Evolutionary conservation across 2,797 vertebrate genomes (phyloP).

Genomic region (Philypnodon macrostomus): DNA sequence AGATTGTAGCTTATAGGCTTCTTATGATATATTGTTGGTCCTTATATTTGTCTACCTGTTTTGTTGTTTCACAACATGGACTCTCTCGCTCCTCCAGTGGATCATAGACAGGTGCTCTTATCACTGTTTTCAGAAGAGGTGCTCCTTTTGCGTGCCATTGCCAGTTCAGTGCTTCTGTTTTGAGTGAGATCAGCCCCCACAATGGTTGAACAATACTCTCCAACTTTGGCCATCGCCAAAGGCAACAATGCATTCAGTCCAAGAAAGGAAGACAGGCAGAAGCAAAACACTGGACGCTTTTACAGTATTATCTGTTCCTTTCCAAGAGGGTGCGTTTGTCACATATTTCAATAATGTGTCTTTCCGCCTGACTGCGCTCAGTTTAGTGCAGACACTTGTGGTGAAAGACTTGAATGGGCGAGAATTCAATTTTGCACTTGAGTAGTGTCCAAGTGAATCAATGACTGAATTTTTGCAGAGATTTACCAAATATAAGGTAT

Average conservation of each 20-base stretch:
- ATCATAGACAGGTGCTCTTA: conserved; percentile 36
- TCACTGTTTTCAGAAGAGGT: conserved; percentile 48
- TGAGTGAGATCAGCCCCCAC: conserved; percentile 56
- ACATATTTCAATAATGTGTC: conserved; percentile 66
- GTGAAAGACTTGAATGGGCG: conserved; percentile 50
- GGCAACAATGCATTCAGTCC: conserved; percentile 43
- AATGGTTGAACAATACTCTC: conserved; percentile 54
- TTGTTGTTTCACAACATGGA: conserved; percentile 23
- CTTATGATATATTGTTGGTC: conserved; percentile 20
- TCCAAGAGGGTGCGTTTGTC: conserved; percentile 48
- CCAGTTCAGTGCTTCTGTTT: conserved; percentile 53
- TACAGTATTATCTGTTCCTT: conserved; percentile 51
- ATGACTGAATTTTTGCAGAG: conserved; percentile 45
- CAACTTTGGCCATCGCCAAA: conserved; percentile 49
- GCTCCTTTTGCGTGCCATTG: conserved; percentile 39
- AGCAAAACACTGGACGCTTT: conserved; percentile 31
- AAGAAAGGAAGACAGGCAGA: conserved; percentile 2
- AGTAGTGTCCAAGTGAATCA: conserved; percentile 60
- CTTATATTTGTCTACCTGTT: conserved; percentile 27
- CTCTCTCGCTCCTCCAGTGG: conserved; percentile 25
- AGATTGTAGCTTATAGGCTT: too few species aligned
- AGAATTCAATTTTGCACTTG: conserved; percentile 73
- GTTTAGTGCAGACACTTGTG: conserved; percentile 65
- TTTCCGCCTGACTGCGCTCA: conserved; percentile 56
- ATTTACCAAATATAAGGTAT: conserved; percentile 58